These are phyloP conservation scores for Molossus molossus DNA, from an alignment of 2,797 vertebrate genomes.

Conservation along the genomic window DNA sequence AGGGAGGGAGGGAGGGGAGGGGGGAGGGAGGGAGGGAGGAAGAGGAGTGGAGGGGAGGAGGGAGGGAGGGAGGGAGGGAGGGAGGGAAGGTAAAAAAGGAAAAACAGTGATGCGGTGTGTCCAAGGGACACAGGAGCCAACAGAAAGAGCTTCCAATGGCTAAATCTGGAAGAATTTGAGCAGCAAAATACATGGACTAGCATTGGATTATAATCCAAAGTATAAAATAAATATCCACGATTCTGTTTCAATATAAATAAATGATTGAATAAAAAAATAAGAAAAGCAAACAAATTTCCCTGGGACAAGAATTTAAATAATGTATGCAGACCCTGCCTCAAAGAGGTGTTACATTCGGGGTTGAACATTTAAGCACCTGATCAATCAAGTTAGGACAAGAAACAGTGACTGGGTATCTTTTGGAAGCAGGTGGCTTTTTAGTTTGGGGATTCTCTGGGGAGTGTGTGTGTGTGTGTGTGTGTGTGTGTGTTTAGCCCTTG, in stretches of 20 bases:
- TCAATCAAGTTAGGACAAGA: not conserved
- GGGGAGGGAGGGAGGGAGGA: too few relatives aligned
- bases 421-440: not conserved
- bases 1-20: too few relatives aligned
- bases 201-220: too few relatives aligned
- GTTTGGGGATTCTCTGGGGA: not conserved
- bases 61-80: too few relatives aligned
- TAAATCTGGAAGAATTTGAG: too few relatives aligned
- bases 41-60: too few relatives aligned
- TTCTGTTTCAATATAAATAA: too few relatives aligned
- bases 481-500: not conserved
- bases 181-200: too few relatives aligned
- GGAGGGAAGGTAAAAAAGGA: too few relatives aligned
- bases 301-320: not conserved
- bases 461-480: not conserved
- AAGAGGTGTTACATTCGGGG: not conserved
- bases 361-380: not conserved
- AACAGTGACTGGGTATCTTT: not conserved
- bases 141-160: not conserved
- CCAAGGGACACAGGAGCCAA: not conserved
- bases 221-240: too few relatives aligned
- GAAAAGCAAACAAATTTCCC: not conserved
- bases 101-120: not conserved
- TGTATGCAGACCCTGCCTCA: not conserved
- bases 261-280: too few relatives aligned